Evolutionary conservation across 2,797 vertebrate genomes (phyloP).

Genomic region (Delichon dasypus): DNA sequence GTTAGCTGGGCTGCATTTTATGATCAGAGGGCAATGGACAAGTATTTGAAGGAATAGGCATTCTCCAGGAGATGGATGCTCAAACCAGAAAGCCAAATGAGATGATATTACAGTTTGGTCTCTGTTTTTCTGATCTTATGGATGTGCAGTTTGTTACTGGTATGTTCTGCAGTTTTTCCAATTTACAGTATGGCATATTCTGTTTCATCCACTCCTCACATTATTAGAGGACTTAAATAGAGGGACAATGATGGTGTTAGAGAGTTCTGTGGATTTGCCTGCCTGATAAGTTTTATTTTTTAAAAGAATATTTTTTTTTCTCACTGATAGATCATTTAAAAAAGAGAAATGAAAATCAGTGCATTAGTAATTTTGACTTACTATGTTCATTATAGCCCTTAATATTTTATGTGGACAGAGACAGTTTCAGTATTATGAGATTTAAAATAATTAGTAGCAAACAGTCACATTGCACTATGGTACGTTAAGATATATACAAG

Average conservation of each 20-base stretch:
- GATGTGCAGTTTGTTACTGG: background rate
- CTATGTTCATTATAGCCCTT: background rate
- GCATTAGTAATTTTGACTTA: background rate
- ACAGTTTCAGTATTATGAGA: constrained; percentile 28
- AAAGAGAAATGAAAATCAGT: background rate
- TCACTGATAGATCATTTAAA: background rate
- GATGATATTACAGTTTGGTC: background rate
- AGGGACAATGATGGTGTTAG: background rate
- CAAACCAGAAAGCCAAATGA: background rate
- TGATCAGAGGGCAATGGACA: background rate
- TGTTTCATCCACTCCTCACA: background rate
- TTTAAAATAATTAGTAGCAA: constrained; percentile 43
- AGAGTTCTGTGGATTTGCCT: constrained; percentile 35
- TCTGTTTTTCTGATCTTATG: background rate
- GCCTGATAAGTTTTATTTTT: constrained; percentile 39
- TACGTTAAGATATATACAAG: background rate
- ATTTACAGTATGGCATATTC: background rate
- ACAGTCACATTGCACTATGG: background rate
- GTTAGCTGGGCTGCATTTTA: background rate
- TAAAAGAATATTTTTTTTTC: background rate
- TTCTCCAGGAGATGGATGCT: background rate
- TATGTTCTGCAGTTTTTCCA: background rate
- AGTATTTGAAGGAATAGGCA: background rate
- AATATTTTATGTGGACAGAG: background rate
- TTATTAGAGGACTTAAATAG: background rate